Evolutionary conservation across 2,888 invertebrate species (phyloP).

Genomic region (Malachius bipustulatus): DNA sequence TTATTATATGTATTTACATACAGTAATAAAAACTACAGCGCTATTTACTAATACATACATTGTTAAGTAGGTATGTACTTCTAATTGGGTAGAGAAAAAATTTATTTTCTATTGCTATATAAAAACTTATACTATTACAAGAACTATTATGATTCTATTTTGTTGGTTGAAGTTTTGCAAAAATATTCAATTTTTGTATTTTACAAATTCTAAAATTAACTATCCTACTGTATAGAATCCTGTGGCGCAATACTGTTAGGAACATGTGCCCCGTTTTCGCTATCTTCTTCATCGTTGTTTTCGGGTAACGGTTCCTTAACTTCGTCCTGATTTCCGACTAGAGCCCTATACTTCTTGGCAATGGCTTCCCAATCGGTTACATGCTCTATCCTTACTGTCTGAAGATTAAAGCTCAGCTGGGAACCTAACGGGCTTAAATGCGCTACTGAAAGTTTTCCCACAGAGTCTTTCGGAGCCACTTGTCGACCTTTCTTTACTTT

Average conservation of each 20-base stretch:
- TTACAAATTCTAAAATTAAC: no score
- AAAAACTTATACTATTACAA: no score
- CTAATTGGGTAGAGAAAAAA: no score
- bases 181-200: no score
- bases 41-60: no score
- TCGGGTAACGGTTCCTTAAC: constrained; percentile 35
- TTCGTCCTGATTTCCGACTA: constrained; percentile 52
- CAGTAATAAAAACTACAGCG: no score
- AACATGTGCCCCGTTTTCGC: constrained; percentile 17
- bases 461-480: constrained; percentile 69
- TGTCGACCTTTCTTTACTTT: constrained; percentile 73
- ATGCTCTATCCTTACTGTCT: constrained; percentile 69
- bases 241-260: constrained; percentile 2
- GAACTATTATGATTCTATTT: no score
- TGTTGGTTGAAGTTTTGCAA: no score
- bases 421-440: constrained; percentile 76
- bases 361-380: constrained; percentile 88
- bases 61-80: no score
- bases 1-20: no score
- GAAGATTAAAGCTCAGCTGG: constrained; percentile 67
- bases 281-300: constrained; percentile 31
- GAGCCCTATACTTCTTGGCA: constrained; percentile 74
- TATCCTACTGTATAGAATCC: constrained; percentile 1
- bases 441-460: constrained; percentile 65
- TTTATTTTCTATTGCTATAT: no score